Evolutionary conservation across 2,113 vertebrate species (phyloP).

Genomic region (Paradisaea rubra): DNA sequence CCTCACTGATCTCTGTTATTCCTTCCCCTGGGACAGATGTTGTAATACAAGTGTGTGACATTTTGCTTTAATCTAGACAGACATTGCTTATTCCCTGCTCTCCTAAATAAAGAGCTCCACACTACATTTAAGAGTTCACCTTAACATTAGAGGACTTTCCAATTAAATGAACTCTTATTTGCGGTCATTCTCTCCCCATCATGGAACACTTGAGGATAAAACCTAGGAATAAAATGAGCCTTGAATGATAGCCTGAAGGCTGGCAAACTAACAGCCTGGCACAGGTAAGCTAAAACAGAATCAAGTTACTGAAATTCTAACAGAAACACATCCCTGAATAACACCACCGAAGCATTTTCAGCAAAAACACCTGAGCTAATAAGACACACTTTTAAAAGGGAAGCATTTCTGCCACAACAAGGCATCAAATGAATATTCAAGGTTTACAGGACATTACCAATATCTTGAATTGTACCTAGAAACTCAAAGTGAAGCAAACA

Average conservation of each 20-base stretch:
- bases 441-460: not conserved
- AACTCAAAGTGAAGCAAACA: not conserved
- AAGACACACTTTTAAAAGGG: not conserved
- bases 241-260: not conserved
- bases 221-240: not conserved
- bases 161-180: not conserved
- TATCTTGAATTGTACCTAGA: not conserved
- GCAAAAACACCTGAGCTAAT: not conserved
- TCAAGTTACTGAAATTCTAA: not conserved
- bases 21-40: not conserved
- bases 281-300: not conserved
- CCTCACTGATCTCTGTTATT: not conserved
- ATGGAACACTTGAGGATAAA: not conserved
- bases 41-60: not conserved
- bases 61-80: not conserved
- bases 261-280: not conserved
- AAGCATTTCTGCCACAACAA: not conserved
- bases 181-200: not conserved
- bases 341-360: not conserved
- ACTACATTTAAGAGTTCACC: rapidly evolving
- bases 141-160: not conserved
- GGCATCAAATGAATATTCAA: not conserved
- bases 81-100: not conserved
- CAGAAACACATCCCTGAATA: not conserved
- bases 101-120: not conserved